These are phyloP conservation scores for Caenorhabditis wallacei DNA, from an alignment of 2,888 invertebrate genomes.

Conservation along the genomic window DNA sequence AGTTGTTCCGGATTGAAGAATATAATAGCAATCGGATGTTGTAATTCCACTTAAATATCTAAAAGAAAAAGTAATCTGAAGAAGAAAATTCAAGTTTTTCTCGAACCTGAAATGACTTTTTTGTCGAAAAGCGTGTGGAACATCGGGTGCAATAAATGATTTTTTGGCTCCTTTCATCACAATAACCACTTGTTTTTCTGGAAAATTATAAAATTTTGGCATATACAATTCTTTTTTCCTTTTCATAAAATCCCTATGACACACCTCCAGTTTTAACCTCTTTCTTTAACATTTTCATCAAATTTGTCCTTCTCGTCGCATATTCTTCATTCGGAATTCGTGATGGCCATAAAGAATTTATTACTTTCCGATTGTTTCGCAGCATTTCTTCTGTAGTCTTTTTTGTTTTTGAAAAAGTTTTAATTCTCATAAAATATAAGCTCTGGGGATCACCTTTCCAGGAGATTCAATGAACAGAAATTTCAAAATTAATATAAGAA, in stretches of 20 bases:
- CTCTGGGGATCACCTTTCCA: conserved; percentile 38
- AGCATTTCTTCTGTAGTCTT: conserved; percentile 22
- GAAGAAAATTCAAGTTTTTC: no score
- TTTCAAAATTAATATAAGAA: not conserved
- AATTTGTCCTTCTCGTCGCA: conserved; percentile 50
- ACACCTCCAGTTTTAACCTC: conserved; percentile 55
- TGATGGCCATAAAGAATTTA: conserved; percentile 49
- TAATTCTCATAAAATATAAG: conserved; percentile 30
- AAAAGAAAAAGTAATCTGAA: not conserved
- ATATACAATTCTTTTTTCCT: no score
- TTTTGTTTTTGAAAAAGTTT: not conserved
- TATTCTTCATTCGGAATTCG: conserved; percentile 63
- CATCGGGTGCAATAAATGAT: conserved; percentile 77
- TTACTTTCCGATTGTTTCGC: conserved; percentile 36
- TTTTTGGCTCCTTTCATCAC: conserved; percentile 67
- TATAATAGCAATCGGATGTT: conserved; percentile 70
- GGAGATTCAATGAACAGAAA: no score
- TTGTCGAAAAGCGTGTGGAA: conserved; percentile 78
- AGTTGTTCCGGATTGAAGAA: conserved; percentile 58
- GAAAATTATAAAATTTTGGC: no score
- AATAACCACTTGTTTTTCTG: conserved; percentile 59
- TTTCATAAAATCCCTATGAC: no score
- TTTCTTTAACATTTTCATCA: conserved; percentile 57
- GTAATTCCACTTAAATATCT: conserved; percentile 77
- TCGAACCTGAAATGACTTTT: conserved; percentile 75